phyloP scores from a whole-genome alignment of 1,140 invertebrate species.

The Pseudomyrmex cubaensis region DNA sequence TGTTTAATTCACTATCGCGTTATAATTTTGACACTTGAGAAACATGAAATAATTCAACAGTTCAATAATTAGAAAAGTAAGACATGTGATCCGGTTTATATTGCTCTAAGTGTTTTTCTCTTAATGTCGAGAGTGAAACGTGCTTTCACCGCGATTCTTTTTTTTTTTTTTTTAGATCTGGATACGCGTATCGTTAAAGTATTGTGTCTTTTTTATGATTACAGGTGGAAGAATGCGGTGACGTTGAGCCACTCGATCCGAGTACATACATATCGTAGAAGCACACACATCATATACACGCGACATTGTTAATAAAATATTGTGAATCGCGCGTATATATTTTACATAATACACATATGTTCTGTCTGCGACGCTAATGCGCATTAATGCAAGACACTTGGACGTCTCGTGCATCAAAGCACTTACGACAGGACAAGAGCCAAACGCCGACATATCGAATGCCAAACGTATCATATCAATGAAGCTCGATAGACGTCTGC shows the following conservation, averaged over 20 bases:
- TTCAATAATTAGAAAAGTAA: too few species aligned
- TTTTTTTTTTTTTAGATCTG: too few species aligned
- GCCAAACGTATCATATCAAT: constrained; percentile 36
- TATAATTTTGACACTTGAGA: not conserved
- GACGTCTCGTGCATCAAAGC: not conserved
- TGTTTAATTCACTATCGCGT: constrained; percentile 2
- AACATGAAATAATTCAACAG: too few species aligned
- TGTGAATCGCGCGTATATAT: not conserved
- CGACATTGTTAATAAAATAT: not conserved
- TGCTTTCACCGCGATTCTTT: too few species aligned
- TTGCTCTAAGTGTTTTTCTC: too few species aligned
- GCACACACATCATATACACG: constrained; percentile 46
- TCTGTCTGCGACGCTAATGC: not conserved
- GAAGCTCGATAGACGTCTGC: not conserved
- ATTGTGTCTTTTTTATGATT: constrained; percentile 37
- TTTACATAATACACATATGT: not conserved
- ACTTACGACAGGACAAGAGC: not conserved
- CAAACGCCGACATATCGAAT: constrained; percentile 44
- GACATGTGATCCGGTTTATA: too few species aligned
- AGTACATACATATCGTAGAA: constrained; percentile 64
- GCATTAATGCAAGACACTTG: not conserved
- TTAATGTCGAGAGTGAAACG: too few species aligned
- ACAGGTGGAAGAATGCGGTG: constrained; percentile 65
- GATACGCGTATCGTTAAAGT: not conserved
- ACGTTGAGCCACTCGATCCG: constrained; percentile 1